phyloP scores from a whole-genome alignment of 2,888 invertebrate species.

The Lepidochitona cinerea region DNA sequence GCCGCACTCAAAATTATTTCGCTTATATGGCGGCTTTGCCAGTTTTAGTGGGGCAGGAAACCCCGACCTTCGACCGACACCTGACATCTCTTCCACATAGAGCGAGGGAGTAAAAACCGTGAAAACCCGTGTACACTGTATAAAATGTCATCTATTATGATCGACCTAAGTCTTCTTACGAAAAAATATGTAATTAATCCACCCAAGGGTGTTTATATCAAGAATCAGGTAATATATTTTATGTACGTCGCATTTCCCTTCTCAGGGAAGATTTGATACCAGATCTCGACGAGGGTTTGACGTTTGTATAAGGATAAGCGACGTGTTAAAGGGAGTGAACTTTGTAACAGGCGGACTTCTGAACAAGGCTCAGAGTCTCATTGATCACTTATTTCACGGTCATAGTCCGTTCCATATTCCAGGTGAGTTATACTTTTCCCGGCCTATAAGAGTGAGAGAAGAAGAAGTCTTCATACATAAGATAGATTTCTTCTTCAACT shows the following conservation, averaged over 20 bases:
- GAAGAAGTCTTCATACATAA: too few species aligned
- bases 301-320: neutral
- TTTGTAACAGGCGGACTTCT: neutral
- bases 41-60: too few species aligned
- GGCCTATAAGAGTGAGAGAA: too few species aligned
- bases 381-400: neutral
- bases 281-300: neutral
- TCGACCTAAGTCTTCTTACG: neutral
- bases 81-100: too few species aligned
- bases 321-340: neutral
- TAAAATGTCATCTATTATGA: too few species aligned
- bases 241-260: neutral
- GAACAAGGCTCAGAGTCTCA: neutral
- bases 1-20: too few species aligned
- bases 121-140: too few species aligned
- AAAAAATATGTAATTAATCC: neutral
- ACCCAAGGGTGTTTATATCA: neutral
- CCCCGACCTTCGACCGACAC: too few species aligned
- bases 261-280: neutral
- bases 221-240: neutral
- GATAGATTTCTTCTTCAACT: too few species aligned
- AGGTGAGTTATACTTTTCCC: too few species aligned
- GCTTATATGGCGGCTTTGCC: too few species aligned
- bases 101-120: too few species aligned
- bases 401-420: neutral